phyloP scores from a whole-genome alignment of 2,888 invertebrate genomes.

The Lycia hirtaria region DNA sequence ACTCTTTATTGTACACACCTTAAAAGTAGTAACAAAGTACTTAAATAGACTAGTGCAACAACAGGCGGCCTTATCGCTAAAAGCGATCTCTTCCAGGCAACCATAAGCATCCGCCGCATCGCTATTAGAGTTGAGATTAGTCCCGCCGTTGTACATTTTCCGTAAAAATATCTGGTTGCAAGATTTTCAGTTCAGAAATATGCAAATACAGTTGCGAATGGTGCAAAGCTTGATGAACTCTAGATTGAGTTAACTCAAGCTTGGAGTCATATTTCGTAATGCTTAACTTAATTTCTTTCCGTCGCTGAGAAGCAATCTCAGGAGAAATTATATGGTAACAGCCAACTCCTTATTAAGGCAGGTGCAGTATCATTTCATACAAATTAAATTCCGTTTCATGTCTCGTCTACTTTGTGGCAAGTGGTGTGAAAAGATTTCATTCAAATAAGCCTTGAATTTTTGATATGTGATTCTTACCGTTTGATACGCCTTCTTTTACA shows the following conservation, averaged over 20 bases:
- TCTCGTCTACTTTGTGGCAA: not conserved
- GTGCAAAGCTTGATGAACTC: slow-evolving; percentile 23
- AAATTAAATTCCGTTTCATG: slow-evolving; percentile 4
- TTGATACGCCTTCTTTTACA: no score
- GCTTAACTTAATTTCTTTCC: slow-evolving; percentile 32
- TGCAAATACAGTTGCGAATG: not conserved
- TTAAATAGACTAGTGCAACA: no score
- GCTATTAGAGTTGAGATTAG: no score
- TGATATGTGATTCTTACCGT: no score
- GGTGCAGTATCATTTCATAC: slow-evolving; percentile 2
- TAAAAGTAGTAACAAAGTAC: no score
- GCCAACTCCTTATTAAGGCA: slow-evolving; percentile 12
- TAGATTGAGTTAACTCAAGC: slow-evolving; percentile 15
- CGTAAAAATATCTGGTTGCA: not conserved
- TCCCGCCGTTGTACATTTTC: no score
- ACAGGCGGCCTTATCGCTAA: no score
- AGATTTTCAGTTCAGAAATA: not conserved
- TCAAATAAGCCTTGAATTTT: not conserved
- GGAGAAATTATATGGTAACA: slow-evolving; percentile 33
- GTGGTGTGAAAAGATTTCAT: not conserved
- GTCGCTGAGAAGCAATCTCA: slow-evolving; percentile 34
- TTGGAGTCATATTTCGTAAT: slow-evolving; percentile 25
- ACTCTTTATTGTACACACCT: no score
- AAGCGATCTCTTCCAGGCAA: no score
- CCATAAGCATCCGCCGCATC: no score